Conservation (phyloP, 2,888 invertebrate species). For the Habroteleia sp. region DNA sequence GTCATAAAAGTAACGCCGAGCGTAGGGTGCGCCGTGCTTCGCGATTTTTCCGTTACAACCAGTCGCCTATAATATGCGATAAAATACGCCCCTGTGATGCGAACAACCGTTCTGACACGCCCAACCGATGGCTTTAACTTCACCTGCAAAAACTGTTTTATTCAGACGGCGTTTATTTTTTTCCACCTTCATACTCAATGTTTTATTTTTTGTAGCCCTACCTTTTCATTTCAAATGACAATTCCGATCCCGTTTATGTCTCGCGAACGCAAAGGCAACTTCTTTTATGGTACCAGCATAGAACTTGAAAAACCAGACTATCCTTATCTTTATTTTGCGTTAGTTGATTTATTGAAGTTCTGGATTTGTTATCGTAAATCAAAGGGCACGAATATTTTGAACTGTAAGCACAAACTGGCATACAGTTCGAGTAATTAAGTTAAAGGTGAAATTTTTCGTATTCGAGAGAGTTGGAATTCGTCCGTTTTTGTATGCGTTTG, state of each 20-base stretch:
- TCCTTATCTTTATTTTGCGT: too few relatives aligned
- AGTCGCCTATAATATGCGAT: slow-evolving; percentile 71
- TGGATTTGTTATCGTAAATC: too few relatives aligned
- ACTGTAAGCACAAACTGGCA: too few relatives aligned
- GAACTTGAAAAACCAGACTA: too few relatives aligned
- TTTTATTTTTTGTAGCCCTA: slow-evolving; percentile 22
- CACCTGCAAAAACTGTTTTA: slow-evolving; percentile 44
- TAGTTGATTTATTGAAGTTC: too few relatives aligned
- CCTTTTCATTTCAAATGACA: slow-evolving; percentile 32
- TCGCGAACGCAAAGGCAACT: slow-evolving; percentile 21
- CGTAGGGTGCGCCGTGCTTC: slow-evolving; percentile 61
- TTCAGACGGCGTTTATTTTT: slow-evolving; percentile 38
- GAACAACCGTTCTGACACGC: slow-evolving; percentile 36
- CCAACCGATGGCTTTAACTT: slow-evolving; percentile 27
- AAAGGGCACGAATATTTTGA: too few relatives aligned
- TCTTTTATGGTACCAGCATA: slow-evolving; percentile 21
- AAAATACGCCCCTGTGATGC: slow-evolving; percentile 68
- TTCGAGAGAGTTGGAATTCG: too few relatives aligned
- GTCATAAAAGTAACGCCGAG: slow-evolving; percentile 74
- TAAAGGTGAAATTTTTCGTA: too few relatives aligned
- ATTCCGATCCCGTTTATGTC: slow-evolving; percentile 27
- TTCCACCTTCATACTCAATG: not conserved
- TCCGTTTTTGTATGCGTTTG: too few relatives aligned
- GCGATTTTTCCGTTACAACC: slow-evolving; percentile 65
- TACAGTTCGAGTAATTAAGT: too few relatives aligned